Percentiles rank a stretch among this genome's conserved stretches.
Conservation (phyloP, 2,888 invertebrate genomes). For the Mylabris sibirica region DNA sequence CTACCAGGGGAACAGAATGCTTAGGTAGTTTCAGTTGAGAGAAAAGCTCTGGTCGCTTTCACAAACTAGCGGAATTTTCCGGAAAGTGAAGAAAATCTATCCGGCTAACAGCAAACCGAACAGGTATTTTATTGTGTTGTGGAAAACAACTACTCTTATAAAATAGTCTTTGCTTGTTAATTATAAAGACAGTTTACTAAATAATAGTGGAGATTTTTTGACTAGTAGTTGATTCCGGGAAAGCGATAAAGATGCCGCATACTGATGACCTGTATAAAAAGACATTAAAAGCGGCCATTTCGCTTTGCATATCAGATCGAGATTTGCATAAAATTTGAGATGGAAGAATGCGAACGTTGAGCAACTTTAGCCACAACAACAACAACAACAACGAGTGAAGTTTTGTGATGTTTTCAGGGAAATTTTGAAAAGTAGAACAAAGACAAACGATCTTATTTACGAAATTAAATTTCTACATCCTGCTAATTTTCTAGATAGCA, state of each 20-base stretch:
- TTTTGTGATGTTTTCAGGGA: neutral
- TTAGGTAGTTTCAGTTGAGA: slow-evolving; percentile 8
- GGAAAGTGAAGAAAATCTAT: slow-evolving; percentile 37
- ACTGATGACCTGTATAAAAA: slow-evolving; percentile 18
- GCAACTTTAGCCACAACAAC: slow-evolving; percentile 1
- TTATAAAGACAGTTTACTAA: neutral
- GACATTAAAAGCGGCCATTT: slow-evolving; percentile 20
- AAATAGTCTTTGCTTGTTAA: neutral
- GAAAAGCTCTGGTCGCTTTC: slow-evolving; percentile 16
- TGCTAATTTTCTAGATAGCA: slow-evolving; percentile 11
- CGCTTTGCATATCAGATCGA: slow-evolving; percentile 16
- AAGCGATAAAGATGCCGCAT: slow-evolving; percentile 56
- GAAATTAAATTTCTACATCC: neutral
- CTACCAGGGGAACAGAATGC: slow-evolving; percentile 43
- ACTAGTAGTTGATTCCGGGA: slow-evolving; percentile 53
- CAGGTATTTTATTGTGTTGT: neutral
- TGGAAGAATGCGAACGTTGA: slow-evolving; percentile 9
- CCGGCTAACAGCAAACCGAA: slow-evolving; percentile 25
- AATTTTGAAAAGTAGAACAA: neutral
- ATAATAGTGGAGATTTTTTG: slow-evolving; percentile 50
- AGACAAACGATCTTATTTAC: neutral
- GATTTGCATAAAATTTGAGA: slow-evolving; percentile 19
- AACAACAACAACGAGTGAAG: neutral
- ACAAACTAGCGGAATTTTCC: slow-evolving; percentile 36
- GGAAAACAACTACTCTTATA: too few relatives aligned